Percentiles rank a stretch among this genome's conserved stretches.
Conservation (phyloP, 2,113 vertebrate species). For the Dasyurus viverrinus region DNA sequence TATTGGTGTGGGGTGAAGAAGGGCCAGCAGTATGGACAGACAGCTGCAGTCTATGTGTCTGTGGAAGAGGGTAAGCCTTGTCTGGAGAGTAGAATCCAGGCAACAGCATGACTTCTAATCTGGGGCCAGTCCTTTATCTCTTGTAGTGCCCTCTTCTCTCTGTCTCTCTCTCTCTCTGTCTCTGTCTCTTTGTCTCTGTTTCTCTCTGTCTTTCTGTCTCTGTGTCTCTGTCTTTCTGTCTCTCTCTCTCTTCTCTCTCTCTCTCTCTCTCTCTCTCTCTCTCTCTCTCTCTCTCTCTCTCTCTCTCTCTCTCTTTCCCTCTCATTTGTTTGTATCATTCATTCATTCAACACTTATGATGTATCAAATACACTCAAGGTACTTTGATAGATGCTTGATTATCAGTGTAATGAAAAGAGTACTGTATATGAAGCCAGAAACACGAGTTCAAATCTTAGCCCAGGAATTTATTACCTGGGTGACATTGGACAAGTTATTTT, state of each 20-base stretch:
- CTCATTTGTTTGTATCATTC: background rate
- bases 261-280: background rate
- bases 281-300: background rate
- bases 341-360: background rate
- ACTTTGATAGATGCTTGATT: background rate
- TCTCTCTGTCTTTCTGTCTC: background rate
- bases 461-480: background rate
- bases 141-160: background rate
- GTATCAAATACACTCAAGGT: background rate
- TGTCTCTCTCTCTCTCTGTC: background rate
- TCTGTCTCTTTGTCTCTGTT: background rate
- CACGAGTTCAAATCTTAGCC: background rate
- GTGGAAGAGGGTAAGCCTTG: conserved; percentile 72
- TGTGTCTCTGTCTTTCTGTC: no score
- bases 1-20: conserved; percentile 86
- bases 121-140: background rate
- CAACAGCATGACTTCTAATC: background rate
- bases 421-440: background rate
- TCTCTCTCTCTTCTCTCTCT: background rate
- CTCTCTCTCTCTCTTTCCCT: background rate
- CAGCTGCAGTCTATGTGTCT: conserved; percentile 63
- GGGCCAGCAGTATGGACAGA: conserved; percentile 34
- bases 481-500: background rate
- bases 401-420: background rate
- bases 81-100: background rate